Evolutionary conservation across 1,140 invertebrate species (phyloP), one percentile per base, ranked within the genome.

Genomic region (Trachymyrmex septentrionalis): DNA sequence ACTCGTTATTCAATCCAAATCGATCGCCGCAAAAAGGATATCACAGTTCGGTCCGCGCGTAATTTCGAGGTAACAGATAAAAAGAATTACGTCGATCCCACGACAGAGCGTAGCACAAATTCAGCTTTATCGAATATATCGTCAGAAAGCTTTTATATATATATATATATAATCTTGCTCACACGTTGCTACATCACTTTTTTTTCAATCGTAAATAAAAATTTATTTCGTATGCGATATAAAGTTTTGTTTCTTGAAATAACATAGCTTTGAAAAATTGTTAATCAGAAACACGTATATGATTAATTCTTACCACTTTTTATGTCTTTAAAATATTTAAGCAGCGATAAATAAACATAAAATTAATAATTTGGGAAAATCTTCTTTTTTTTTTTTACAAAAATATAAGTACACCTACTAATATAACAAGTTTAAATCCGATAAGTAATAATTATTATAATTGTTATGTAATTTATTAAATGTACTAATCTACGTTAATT

Each of bases 1-100:
- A 80, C 72, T 78, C 75, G 84, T 84, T 84, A 84, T 84, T 69
- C 80, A 75, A 75, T 84, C 14, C 38, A 14, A 73, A 84, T 84
- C 38, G 57, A 84, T 61, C 16, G 64, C 69, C 24, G 34, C 80
- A 75, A 75, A 84, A 84, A 84, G 44, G 55, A 84, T 63, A 75
- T 82, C 53, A 48, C 55, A 38, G 57, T 24, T 27, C 30, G 14
- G 19, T 77, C 77, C 27, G 63, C 67, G 12, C 69, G 80, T 84
- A 80, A 84, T 84, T 84, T 75, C 55, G 55, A 61, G 38, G 19
- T 72, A 48, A 48, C 53, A 38, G 67, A 84, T 73, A 84, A 84
- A 84, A 84, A 84, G 80, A 84, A 75, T 84, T 75, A 75, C 55
- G 27, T 19, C 19, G 66, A 61, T 72, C 34, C 67, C 12, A 38